phyloP scores from a whole-genome alignment of 2,888 invertebrate genomes.

The Mamestra brassicae region DNA sequence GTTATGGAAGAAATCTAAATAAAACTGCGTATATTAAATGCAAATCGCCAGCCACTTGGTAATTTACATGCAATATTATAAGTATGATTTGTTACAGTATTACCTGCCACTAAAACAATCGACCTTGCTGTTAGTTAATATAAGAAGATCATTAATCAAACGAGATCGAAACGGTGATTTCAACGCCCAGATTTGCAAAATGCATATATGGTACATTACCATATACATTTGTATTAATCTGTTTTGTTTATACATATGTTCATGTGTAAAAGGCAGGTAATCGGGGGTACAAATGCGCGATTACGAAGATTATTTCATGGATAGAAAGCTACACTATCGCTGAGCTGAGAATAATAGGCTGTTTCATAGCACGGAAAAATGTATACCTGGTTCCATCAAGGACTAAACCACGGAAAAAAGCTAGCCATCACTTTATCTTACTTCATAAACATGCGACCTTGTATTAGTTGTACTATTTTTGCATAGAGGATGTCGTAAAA shows the following conservation, averaged over 20 bases:
- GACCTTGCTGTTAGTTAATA: constrained; percentile 24
- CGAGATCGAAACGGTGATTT: constrained; percentile 28
- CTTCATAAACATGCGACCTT: constrained; percentile 39
- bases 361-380: background rate
- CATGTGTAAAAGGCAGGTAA: no score
- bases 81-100: constrained; percentile 33
- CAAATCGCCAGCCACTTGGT: constrained; percentile 36
- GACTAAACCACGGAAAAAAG: background rate
- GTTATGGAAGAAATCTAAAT: no score
- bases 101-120: constrained; percentile 1
- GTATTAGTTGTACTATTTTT: constrained; percentile 42
- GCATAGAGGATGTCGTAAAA: constrained; percentile 52
- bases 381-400: background rate
- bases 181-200: constrained; percentile 41
- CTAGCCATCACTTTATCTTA: background rate
- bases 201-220: background rate
- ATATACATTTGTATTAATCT: background rate
- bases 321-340: background rate
- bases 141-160: constrained; percentile 31
- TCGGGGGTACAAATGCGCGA: no score
- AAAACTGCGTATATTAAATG: background rate
- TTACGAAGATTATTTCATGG: no score
- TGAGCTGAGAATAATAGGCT: background rate
- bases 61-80: constrained; percentile 3
- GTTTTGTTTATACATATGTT: background rate